These are phyloP conservation scores for Halocynthia aurantium DNA, from an alignment of 23 tunicate genomes.

Conservation along the genomic window DNA sequence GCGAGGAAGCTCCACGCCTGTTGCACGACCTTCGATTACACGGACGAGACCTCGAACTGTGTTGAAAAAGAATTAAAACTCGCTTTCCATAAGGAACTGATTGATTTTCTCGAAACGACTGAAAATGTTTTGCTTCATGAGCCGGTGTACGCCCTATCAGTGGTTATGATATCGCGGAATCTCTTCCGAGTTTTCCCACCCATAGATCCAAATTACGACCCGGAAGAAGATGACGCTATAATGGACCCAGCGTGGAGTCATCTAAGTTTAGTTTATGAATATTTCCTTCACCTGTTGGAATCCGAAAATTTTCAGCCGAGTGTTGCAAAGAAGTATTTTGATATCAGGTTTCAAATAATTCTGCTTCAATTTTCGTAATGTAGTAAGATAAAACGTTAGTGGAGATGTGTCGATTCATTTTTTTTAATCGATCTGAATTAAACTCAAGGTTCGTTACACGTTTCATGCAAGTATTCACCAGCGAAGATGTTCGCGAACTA, in stretches of 20 bases:
- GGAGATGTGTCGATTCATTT: not conserved
- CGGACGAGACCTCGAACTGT: conserved; percentile 11
- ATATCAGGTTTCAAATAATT: conserved; percentile 6
- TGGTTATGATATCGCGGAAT: conserved; percentile 53
- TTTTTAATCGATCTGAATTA: not conserved
- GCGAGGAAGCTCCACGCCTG: conserved; percentile 58
- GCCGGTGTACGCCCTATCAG: conserved; percentile 56
- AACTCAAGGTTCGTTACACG: conserved; percentile 30
- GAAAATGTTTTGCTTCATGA: conserved; percentile 66
- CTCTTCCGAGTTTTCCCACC: conserved; percentile 48
- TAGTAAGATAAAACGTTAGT: too few species aligned
- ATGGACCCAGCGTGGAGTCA: conserved; percentile 72
- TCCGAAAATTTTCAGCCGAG: conserved; percentile 79
- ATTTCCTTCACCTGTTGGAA: conserved; percentile 71
- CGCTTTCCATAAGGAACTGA: conserved; percentile 45
- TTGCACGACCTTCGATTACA: conserved; percentile 46
- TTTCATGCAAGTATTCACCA: conserved; percentile 44
- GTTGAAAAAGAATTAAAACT: conserved; percentile 59
- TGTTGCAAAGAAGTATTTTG: conserved; percentile 73
- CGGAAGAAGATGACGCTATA: conserved; percentile 82
- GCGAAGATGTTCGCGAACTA: conserved; percentile 58
- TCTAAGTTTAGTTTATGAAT: conserved; percentile 66
- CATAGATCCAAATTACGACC: conserved; percentile 35
- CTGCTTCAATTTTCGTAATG: not conserved
- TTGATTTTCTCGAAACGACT: conserved; percentile 58